Evolutionary conservation across 2,888 invertebrate species (phyloP).

Genomic region (Hanleya hanleyi): DNA sequence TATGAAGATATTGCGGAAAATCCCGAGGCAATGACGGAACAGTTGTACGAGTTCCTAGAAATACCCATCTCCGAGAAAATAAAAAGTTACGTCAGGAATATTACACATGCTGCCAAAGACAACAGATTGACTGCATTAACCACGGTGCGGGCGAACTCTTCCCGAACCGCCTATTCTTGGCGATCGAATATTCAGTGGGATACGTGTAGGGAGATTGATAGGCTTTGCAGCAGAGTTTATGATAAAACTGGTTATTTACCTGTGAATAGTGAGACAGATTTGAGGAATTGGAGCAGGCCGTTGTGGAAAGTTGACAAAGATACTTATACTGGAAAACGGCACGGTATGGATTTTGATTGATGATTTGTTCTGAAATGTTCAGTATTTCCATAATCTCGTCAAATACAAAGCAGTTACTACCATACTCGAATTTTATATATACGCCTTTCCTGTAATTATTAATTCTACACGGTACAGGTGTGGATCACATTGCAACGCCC

Average conservation of each 20-base stretch:
- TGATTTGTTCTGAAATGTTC: too few relatives aligned
- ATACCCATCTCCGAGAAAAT: not conserved
- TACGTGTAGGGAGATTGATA: not conserved
- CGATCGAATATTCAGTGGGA: not conserved
- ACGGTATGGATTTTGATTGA: too few relatives aligned
- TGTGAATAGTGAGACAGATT: not conserved
- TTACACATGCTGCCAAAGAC: not conserved
- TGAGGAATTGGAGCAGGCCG: not conserved
- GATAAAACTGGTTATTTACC: not conserved
- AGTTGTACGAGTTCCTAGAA: not conserved
- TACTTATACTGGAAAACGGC: too few relatives aligned
- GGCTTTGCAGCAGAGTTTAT: not conserved
- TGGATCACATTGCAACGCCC: too few relatives aligned
- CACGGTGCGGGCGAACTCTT: not conserved
- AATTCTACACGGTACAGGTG: too few relatives aligned
- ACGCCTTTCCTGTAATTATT: too few relatives aligned
- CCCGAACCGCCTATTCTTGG: not conserved
- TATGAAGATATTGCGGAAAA: conserved; percentile 4
- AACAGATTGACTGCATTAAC: not conserved
- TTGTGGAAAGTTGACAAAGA: too few relatives aligned
- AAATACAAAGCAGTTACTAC: too few relatives aligned
- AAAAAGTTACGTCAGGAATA: not conserved
- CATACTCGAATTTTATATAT: too few relatives aligned
- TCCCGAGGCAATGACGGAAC: not conserved
- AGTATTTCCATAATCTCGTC: too few relatives aligned